phyloP scores from a whole-genome alignment of 2,113 vertebrate species.

The Trinectes maculatus region DNA sequence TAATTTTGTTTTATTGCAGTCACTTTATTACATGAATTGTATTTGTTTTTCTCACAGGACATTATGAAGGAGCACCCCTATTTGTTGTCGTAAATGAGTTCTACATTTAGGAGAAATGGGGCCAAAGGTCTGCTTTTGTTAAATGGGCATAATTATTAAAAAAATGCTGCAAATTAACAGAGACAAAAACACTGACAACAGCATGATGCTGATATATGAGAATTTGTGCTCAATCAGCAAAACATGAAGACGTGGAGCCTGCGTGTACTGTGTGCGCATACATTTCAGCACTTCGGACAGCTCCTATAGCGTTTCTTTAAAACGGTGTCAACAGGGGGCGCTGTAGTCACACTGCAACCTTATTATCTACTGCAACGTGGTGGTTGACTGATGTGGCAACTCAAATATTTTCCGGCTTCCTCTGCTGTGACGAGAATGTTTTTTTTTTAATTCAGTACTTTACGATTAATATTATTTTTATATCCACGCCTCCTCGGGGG shows the following conservation, averaged over 20 bases:
- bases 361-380: neutral
- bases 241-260: neutral
- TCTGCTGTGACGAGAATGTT: neutral
- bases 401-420: constrained; percentile 1
- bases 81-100: neutral
- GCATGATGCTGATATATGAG: neutral
- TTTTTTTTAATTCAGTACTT: neutral
- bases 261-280: neutral
- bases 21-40: too few relatives aligned
- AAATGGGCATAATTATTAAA: neutral
- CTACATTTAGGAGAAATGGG: neutral
- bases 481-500: too few relatives aligned
- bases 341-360: constrained; percentile 27
- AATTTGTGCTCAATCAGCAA: neutral
- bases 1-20: too few relatives aligned
- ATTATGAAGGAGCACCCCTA: too few relatives aligned
- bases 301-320: neutral
- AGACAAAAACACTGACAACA: too few relatives aligned
- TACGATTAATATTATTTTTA: too few relatives aligned
- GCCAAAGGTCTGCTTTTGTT: neutral
- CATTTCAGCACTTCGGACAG: constrained; percentile 76
- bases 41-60: too few relatives aligned
- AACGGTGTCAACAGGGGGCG: constrained; percentile 74
- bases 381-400: neutral
- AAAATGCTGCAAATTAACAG: neutral